phyloP scores from a whole-genome alignment of 2,797 vertebrate species.

The Bradypodion pumilum region DNA sequence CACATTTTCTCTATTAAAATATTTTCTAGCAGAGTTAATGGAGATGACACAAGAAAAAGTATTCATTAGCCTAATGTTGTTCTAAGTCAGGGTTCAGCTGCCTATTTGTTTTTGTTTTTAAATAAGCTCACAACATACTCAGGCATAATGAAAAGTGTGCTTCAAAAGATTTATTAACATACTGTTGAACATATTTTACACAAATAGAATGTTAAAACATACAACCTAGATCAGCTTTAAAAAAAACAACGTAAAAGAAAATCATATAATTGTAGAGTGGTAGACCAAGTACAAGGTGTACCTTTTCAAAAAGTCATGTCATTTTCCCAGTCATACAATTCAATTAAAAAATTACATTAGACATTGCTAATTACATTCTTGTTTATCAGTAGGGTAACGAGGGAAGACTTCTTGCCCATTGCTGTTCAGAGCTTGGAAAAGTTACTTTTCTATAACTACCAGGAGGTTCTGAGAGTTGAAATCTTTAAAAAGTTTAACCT shows the following conservation, averaged over 20 bases:
- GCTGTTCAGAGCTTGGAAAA: neutral
- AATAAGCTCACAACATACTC: neutral
- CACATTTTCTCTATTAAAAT: neutral
- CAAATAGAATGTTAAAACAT: constrained; percentile 76
- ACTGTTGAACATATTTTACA: constrained; percentile 72
- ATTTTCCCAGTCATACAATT: constrained; percentile 56
- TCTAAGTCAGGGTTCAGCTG: neutral
- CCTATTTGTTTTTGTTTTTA: neutral
- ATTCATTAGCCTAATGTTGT: neutral
- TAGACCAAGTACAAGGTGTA: constrained; percentile 60
- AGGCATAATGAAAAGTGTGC: constrained; percentile 55
- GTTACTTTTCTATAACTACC: neutral
- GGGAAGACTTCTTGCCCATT: constrained; percentile 54
- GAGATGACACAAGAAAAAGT: neutral
- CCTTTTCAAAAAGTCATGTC: constrained; percentile 51
- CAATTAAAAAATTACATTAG: constrained; percentile 46
- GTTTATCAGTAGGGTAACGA: constrained; percentile 48
- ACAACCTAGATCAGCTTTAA: constrained; percentile 65
- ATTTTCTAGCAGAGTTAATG: neutral
- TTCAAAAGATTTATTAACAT: constrained; percentile 75
- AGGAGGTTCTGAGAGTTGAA: neutral
- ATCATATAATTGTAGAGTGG: constrained; percentile 59
- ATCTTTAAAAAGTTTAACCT: neutral
- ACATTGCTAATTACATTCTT: constrained; percentile 59
- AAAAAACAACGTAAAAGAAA: constrained; percentile 63